These are phyloP conservation scores for Drosophila pseudotakahashii DNA, from an alignment of 2,888 invertebrate genomes.

Conservation along the genomic window DNA sequence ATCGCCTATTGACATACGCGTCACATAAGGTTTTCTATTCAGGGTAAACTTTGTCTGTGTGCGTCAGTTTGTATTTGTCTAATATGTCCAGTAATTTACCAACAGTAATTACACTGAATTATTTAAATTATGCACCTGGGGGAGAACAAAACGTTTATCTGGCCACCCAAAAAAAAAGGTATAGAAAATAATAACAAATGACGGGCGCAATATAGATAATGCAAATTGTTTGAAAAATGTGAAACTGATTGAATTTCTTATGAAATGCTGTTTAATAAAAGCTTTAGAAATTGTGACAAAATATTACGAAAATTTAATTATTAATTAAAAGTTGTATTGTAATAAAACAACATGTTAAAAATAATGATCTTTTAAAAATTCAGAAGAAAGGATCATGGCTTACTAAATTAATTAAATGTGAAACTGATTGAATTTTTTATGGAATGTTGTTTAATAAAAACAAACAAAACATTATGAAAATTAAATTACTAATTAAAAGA, in stretches of 20 bases:
- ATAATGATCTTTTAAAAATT: no score
- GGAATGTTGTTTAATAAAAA: background rate
- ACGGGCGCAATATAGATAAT: background rate
- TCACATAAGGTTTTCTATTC: constrained; percentile 29
- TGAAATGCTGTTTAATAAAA: background rate
- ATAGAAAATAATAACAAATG: constrained; percentile 11
- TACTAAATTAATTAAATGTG: background rate
- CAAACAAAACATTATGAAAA: background rate
- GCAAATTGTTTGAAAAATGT: background rate
- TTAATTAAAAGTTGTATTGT: background rate
- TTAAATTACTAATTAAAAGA: background rate
- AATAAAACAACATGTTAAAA: no score
- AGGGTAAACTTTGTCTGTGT: constrained; percentile 3
- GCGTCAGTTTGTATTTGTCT: constrained; percentile 28
- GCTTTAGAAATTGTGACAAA: background rate
- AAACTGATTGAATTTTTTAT: background rate
- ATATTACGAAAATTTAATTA: background rate
- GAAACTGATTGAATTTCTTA: background rate
- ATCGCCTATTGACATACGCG: constrained; percentile 42
- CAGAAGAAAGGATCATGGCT: no score
- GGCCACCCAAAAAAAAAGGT: background rate
- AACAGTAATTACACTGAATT: constrained; percentile 60
- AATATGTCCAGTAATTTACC: constrained; percentile 59
- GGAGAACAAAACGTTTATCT: constrained; percentile 5
- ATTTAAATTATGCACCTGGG: constrained; percentile 43